A percentile compares a stretch with the other conserved stretches of the same genome.
Conservation (phyloP, 2,888 invertebrate genomes). For the Machimus rusticus region DNA sequence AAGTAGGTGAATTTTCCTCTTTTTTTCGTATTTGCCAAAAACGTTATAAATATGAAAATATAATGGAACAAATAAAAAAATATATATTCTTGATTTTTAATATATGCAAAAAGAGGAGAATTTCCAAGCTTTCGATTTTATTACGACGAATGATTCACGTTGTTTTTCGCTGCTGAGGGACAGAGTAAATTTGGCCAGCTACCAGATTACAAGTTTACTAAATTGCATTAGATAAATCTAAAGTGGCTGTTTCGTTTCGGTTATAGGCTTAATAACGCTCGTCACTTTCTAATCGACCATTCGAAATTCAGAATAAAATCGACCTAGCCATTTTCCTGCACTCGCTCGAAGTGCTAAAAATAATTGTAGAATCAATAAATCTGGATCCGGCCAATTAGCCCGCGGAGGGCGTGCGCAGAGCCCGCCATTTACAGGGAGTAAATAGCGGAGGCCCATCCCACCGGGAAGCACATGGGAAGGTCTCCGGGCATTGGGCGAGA, state of each 20-base stretch:
- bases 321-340: neutral
- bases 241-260: neutral
- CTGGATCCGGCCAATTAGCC: neutral
- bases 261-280: neutral
- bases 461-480: conserved; percentile 18
- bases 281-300: neutral
- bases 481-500: neutral
- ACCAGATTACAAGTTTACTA: neutral
- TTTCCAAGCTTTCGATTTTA: neutral
- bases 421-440: conserved; percentile 3
- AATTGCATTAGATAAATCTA: neutral
- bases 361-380: conserved; percentile 1
- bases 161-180: neutral
- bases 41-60: neutral
- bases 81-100: neutral
- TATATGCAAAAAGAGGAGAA: neutral
- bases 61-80: neutral
- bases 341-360: conserved; percentile 1
- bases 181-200: neutral
- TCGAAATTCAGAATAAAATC: neutral
- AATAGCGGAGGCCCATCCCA: conserved; percentile 12
- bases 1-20: neutral
- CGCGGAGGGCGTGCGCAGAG: conserved; percentile 8
- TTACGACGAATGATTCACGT: neutral
- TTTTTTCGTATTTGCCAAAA: neutral